Evolutionary conservation across 2,113 vertebrate species (phyloP).

Genomic region (Cranoglanis bouderius): DNA sequence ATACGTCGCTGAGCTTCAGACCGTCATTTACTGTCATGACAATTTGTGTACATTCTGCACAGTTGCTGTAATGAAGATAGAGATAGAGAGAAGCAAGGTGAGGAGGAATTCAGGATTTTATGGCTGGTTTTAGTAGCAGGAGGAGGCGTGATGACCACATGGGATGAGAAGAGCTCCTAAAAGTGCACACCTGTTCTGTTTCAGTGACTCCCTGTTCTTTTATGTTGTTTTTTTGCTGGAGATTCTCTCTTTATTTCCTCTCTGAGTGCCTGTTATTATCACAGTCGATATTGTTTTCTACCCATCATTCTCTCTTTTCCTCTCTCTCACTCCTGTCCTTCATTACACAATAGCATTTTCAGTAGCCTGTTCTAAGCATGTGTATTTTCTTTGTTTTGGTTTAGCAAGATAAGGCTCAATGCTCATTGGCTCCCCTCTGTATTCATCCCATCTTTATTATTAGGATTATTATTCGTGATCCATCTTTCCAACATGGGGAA

Average conservation of each 20-base stretch:
- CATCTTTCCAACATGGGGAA: background rate
- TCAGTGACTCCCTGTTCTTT: constrained; percentile 2
- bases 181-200: constrained; percentile 37
- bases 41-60: constrained; percentile 35
- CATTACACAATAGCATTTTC: background rate
- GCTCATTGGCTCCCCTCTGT: background rate
- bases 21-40: constrained; percentile 24
- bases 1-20: constrained; percentile 31
- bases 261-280: constrained; percentile 12
- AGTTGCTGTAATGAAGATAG: constrained; percentile 21
- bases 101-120: constrained; percentile 33
- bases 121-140: constrained; percentile 37
- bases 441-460: background rate
- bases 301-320: background rate
- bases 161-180: constrained; percentile 24
- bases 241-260: background rate
- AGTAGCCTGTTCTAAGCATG: background rate
- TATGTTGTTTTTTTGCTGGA: background rate
- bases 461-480: background rate
- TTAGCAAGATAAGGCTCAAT: background rate
- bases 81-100: constrained; percentile 1
- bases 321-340: background rate
- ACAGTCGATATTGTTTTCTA: background rate
- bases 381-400: background rate
- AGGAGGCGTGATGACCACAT: constrained; percentile 18